Percentiles rank a stretch among this genome's conserved stretches.
phyloP scores from a whole-genome alignment of 2,113 vertebrate genomes.

The Mola mola region DNA sequence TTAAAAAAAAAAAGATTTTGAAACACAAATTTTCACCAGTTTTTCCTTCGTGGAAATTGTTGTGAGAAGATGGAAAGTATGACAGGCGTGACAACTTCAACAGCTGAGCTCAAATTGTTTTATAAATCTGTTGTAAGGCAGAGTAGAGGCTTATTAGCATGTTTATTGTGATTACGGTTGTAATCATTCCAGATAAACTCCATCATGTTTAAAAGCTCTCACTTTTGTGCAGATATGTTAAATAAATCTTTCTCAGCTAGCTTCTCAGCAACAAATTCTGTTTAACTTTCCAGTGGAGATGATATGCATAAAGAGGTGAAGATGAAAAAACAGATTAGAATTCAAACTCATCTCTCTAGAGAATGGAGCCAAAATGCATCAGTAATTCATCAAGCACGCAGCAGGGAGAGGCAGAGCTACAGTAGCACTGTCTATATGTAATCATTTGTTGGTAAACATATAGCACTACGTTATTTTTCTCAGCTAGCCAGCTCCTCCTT shows the following conservation, averaged over 20 bases:
- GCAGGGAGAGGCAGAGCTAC: slow-evolving; percentile 34
- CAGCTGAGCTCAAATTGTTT: too few species aligned
- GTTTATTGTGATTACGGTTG: not conserved
- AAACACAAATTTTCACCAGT: too few species aligned
- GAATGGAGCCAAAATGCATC: slow-evolving; percentile 38
- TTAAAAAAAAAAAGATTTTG: too few species aligned
- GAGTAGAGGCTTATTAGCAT: not conserved
- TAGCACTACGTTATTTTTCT: slow-evolving; percentile 38
- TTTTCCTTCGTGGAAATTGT: too few species aligned
- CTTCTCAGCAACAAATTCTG: slow-evolving; percentile 1
- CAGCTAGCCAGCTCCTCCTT: slow-evolving; percentile 51
- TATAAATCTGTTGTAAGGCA: too few species aligned
- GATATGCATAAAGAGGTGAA: not conserved
- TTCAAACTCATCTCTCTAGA: slow-evolving; percentile 15
- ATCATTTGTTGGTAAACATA: slow-evolving; percentile 58
- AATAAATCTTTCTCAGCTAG: not conserved
- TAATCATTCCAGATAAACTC: slow-evolving; percentile 7
- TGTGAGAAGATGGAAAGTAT: too few species aligned
- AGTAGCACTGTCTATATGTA: slow-evolving; percentile 55
- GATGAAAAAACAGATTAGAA: not conserved
- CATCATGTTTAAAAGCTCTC: not conserved
- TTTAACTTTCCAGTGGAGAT: slow-evolving; percentile 7
- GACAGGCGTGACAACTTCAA: too few species aligned
- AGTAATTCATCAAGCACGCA: slow-evolving; percentile 50
- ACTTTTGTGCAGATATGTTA: not conserved